Conservation (phyloP, 2,113 vertebrate species). For the Ornithorhynchus anatinus region DNA sequence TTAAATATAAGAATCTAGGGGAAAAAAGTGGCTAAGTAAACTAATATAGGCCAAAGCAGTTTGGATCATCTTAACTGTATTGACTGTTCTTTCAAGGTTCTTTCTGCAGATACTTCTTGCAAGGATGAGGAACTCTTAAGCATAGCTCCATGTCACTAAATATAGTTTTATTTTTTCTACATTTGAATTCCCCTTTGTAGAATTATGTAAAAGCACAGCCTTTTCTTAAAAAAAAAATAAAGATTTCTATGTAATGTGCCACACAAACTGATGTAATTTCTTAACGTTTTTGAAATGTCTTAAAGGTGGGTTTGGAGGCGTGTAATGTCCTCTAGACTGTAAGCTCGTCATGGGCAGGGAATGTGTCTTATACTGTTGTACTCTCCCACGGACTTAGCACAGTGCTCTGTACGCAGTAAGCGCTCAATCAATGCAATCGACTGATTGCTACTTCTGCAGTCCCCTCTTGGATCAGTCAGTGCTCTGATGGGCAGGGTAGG, state of each 20-base stretch:
- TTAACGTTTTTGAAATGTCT: fast-evolving
- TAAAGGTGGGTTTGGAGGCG: fast-evolving
- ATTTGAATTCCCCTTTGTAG: conserved; percentile 60
- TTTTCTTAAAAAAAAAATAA: conserved; percentile 52
- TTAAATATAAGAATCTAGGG: too few species aligned
- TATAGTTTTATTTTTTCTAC: conserved; percentile 66
- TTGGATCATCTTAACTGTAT: not conserved
- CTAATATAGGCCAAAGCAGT: too few species aligned
- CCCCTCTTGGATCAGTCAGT: too few species aligned
- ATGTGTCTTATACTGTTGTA: too few species aligned
- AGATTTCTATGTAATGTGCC: conserved; percentile 35
- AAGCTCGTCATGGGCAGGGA: fast-evolving
- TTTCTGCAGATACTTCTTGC: not conserved
- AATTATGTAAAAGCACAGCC: conserved; percentile 52
- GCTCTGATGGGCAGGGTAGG: too few species aligned
- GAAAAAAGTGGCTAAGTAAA: too few species aligned
- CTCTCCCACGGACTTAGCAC: too few species aligned
- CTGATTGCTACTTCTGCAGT: too few species aligned
- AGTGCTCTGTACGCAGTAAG: too few species aligned
- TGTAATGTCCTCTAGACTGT: fast-evolving
- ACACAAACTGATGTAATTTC: not conserved
- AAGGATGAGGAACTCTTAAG: not conserved
- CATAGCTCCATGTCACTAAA: not conserved
- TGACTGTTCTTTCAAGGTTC: not conserved
- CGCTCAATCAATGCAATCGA: too few species aligned